phyloP scores from a whole-genome alignment of 2,888 invertebrate genomes.

The Scaptomyza parva region DNA sequence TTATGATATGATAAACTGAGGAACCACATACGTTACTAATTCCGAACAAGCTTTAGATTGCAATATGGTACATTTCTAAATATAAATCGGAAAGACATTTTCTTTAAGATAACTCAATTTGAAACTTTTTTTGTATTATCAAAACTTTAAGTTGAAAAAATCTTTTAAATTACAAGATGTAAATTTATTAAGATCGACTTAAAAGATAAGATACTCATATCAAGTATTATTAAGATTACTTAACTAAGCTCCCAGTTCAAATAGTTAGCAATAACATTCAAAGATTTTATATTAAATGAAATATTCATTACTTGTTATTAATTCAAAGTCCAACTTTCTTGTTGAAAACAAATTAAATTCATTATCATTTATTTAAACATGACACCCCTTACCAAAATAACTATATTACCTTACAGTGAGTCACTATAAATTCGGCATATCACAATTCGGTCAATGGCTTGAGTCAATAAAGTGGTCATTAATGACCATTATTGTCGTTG shows the following conservation, averaged over 20 bases:
- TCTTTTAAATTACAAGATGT: too few species aligned
- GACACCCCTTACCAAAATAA: background rate
- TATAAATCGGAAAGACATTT: too few species aligned
- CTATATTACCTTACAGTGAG: constrained; percentile 12
- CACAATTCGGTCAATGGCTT: constrained; percentile 65
- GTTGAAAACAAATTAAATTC: background rate
- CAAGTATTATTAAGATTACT: too few species aligned
- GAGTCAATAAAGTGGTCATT: constrained; percentile 66
- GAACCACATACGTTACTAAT: background rate
- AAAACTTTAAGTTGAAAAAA: too few species aligned
- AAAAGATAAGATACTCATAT: too few species aligned
- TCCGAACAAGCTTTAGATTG: too few species aligned
- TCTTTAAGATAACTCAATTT: too few species aligned
- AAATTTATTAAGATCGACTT: too few species aligned
- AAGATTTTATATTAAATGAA: background rate
- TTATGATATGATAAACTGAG: background rate
- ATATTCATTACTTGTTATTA: background rate
- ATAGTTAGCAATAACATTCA: background rate
- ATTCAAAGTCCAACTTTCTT: background rate
- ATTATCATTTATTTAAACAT: constrained; percentile 4
- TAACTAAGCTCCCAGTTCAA: background rate
- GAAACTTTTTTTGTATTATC: too few species aligned
- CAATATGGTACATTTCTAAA: too few species aligned
- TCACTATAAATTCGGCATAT: constrained; percentile 44
- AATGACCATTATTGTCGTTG: constrained; percentile 45